phyloP scores from a whole-genome alignment of 1,140 invertebrate genomes.

The Anastrepha ludens region DNA sequence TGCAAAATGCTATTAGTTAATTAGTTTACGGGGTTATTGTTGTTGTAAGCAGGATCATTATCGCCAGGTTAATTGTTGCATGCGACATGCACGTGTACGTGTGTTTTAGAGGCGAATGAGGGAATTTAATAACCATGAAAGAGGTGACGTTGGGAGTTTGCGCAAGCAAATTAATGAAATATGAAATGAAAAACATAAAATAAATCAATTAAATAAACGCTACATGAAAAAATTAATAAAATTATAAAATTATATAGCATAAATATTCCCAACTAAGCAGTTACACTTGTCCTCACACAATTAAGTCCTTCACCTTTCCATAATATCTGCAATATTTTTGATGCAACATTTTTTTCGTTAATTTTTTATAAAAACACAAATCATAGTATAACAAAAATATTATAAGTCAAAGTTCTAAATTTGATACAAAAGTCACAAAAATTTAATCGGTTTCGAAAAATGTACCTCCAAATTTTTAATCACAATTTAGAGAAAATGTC shows the following conservation, averaged over 20 bases:
- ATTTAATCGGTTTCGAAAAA: no score
- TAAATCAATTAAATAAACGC: background rate
- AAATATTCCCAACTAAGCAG: no score
- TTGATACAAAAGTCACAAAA: no score
- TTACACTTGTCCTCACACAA: no score
- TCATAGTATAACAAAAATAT: no score
- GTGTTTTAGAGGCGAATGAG: background rate
- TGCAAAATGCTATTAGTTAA: slow-evolving; percentile 61
- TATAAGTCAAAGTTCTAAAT: no score
- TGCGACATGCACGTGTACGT: background rate
- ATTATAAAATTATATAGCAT: background rate
- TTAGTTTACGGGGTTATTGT: slow-evolving; percentile 56
- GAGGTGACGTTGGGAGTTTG: background rate
- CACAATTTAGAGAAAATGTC: no score
- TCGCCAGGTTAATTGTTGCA: slow-evolving; percentile 2
- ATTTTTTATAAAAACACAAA: no score
- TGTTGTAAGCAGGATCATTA: slow-evolving; percentile 20
- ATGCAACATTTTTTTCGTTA: no score
- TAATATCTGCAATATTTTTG: no score
- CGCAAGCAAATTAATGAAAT: slow-evolving; percentile 3
- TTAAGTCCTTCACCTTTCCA: no score
- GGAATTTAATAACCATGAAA: background rate
- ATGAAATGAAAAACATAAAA: slow-evolving; percentile 5
- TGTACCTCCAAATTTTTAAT: no score
- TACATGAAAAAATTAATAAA: background rate